Base-by-base conservation (phyloP, 2,888 invertebrate genomes). In the Acleris literana region DNA sequence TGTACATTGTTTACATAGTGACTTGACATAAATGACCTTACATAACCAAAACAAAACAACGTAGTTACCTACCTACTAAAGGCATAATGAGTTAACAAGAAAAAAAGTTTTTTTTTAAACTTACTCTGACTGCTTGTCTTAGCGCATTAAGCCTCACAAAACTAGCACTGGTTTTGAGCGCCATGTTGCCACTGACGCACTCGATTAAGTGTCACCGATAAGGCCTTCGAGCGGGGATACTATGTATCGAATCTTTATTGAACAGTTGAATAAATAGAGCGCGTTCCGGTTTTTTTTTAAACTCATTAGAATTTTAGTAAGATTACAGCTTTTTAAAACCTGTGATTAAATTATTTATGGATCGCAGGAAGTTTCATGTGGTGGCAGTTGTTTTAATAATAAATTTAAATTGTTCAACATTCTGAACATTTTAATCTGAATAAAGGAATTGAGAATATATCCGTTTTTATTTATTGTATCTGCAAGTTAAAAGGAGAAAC, bases 131-230 rank as follows among this genome's bases (percentile, higher is more conserved):
- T 25, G 78, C 72, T 68, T 81, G 81, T 22, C 82, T 78, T 44
- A 87, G 70, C 58, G 76, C 65, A 68, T 78, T 78, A 3, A 84
- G 74, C 22, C 84, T 79, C 69, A 87, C 72, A 63, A 88, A 85
- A 83, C 84, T 77, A 70, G 83, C 84, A 71, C 87, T 82, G 25
- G 79, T 77, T 72, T 82, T 86, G 73, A 90, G 82, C 83, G 88
- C 88, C 90, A 90, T 90, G 68, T 81, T 86, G 80, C 61, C 62
- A 86, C 85, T 85, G 81, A 82, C 72, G 69, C 69, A 64, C 70
- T 7, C 0, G 1, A 18, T 18, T 49, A 18, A 0, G 18, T 49
- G 22, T 43, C 68, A 57, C 61, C 60, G 65, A 70, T 65, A 68
- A 64, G 48, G 64, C 64, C 63, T 65, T 61, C 18, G 17, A 18